phyloP scores from a whole-genome alignment of 2,113 vertebrate genomes.

The Empidonax alnorum region DNA sequence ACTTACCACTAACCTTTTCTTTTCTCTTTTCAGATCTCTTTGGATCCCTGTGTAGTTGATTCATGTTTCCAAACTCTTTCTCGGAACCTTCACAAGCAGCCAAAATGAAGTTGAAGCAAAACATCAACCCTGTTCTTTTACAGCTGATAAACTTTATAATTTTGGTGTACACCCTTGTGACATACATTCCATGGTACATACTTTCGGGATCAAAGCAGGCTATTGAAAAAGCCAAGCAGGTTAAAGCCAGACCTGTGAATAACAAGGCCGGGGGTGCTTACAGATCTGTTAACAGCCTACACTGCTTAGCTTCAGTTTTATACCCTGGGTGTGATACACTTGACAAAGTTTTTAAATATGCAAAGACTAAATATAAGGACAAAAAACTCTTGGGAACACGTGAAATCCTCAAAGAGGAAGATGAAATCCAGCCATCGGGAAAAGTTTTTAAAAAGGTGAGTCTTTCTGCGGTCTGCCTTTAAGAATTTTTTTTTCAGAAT shows the following conservation, averaged over 20 bases:
- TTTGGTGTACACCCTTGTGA: constrained; percentile 84
- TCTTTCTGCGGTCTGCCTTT: neutral
- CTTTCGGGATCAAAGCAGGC: constrained; percentile 83
- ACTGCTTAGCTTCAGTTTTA: constrained; percentile 77
- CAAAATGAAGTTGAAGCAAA: constrained; percentile 89
- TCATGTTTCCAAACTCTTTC: neutral
- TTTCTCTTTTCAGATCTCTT: constrained; percentile 59
- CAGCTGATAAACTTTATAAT: constrained; percentile 85
- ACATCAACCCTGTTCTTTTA: constrained; percentile 87
- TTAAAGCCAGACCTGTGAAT: constrained; percentile 82
- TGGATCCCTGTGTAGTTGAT: constrained; percentile 38
- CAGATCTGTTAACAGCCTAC: constrained; percentile 81
- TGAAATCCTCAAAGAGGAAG: constrained; percentile 90
- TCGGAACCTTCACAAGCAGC: constrained; percentile 52
- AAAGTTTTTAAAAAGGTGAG: constrained; percentile 95
- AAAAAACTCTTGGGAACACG: constrained; percentile 89
- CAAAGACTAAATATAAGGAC: constrained; percentile 80
- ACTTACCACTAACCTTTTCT: neutral
- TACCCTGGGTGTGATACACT: constrained; percentile 88
- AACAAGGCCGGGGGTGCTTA: constrained; percentile 83
- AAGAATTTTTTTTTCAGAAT: neutral
- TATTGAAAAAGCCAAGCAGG: constrained; percentile 78
- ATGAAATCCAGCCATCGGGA: constrained; percentile 91
- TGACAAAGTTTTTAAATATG: constrained; percentile 87
- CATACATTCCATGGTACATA: constrained; percentile 86